Evolutionary conservation across 1,140 invertebrate genomes (phyloP).

Genomic region (Bombus turneri): DNA sequence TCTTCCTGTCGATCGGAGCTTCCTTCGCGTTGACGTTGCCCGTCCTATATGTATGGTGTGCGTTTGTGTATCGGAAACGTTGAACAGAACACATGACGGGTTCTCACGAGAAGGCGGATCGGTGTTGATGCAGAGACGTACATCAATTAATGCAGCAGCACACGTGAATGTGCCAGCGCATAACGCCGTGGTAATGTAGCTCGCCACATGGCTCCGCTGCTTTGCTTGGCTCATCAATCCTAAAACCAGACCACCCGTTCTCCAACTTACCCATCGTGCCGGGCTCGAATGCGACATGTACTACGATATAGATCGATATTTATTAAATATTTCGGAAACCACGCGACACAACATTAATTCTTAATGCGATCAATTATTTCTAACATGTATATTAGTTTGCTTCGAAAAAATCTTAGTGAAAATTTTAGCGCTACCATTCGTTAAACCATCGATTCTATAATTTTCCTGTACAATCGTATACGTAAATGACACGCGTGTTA

Average conservation of each 20-base stretch:
- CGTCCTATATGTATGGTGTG: slow-evolving; percentile 3
- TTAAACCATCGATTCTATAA: too few relatives aligned
- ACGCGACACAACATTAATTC: too few relatives aligned
- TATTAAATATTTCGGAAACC: slow-evolving; percentile 5
- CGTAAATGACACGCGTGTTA: background rate
- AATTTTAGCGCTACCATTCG: too few relatives aligned
- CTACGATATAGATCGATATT: slow-evolving; percentile 17
- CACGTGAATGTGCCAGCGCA: slow-evolving; percentile 78
- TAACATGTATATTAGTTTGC: too few relatives aligned
- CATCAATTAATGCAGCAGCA: slow-evolving; percentile 80
- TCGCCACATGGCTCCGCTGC: slow-evolving; percentile 71
- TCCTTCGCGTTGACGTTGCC: slow-evolving; percentile 30
- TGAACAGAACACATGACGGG: slow-evolving; percentile 72
- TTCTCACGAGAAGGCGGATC: slow-evolving; percentile 76
- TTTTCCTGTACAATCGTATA: too few relatives aligned
- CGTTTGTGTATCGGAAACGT: slow-evolving; percentile 70
- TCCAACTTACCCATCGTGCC: background rate
- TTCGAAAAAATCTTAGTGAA: too few relatives aligned
- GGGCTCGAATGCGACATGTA: background rate
- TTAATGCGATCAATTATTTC: too few relatives aligned
- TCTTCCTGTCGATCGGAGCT: slow-evolving; percentile 40
- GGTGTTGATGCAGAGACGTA: slow-evolving; percentile 76
- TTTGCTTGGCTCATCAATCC: slow-evolving; percentile 74
- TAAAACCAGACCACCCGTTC: slow-evolving; percentile 65
- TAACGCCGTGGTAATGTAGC: slow-evolving; percentile 75